Evolutionary conservation across 2,888 invertebrate genomes (phyloP).

Genomic region (Cephus pygmeus): DNA sequence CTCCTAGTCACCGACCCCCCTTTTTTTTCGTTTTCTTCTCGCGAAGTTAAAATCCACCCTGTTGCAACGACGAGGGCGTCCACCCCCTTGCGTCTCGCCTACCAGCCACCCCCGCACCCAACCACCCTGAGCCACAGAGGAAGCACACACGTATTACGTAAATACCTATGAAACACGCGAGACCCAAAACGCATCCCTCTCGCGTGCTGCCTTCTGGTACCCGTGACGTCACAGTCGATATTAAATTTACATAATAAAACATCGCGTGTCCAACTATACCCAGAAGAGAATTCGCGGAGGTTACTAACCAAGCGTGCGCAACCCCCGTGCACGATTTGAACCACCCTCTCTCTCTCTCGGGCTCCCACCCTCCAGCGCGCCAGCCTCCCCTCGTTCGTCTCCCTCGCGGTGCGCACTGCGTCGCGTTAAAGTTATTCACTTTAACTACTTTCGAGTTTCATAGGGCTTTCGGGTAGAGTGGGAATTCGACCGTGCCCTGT

Average conservation of each 20-base stretch:
- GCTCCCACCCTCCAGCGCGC: not conserved
- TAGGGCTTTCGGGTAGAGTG: conserved; percentile 10
- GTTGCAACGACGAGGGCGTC: not conserved
- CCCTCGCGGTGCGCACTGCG: conserved; percentile 19
- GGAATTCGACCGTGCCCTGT: not conserved
- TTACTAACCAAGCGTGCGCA: conserved; percentile 4
- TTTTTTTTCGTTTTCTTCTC: not conserved
- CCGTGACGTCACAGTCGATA: conserved; percentile 44
- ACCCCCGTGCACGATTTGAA: not conserved
- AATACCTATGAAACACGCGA: not conserved
- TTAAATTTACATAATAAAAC: conserved; percentile 62
- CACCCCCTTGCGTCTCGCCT: not conserved
- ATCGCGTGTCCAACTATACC: conserved; percentile 25
- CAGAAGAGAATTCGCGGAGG: conserved; percentile 5
- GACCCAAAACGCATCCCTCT: conserved; percentile 8
- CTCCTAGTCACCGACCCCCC: not conserved
- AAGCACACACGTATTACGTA: not conserved
- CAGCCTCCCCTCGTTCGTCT: conserved; percentile 13
- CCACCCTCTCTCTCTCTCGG: not conserved
- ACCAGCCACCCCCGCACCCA: not conserved
- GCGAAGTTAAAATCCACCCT: conserved; percentile 4
- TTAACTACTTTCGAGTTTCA: conserved; percentile 39
- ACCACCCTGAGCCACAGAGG: not conserved
- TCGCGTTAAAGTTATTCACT: conserved; percentile 38
- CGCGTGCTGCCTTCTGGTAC: conserved; percentile 14